Percentiles rank a stretch among this genome's conserved stretches.
Evolutionary conservation across 2,888 invertebrate genomes (phyloP).

Genomic region (Barypeithes pellucidus): DNA sequence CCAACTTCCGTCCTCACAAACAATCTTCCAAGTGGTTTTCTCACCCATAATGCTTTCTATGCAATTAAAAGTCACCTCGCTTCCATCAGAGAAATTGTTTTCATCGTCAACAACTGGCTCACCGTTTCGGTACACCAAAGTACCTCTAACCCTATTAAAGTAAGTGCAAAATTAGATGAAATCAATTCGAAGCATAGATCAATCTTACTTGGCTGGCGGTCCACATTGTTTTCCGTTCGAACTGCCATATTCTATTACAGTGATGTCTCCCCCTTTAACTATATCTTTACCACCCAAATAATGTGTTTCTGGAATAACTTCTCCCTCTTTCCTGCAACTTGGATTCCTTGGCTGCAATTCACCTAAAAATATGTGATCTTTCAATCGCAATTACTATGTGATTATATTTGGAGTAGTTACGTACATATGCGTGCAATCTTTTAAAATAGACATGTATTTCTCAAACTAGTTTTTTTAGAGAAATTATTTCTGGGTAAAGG

Average conservation of each 20-base stretch:
- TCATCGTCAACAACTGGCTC: slow-evolving; percentile 78
- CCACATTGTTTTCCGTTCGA: slow-evolving; percentile 73
- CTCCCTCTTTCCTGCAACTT: slow-evolving; percentile 69
- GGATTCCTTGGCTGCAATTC: slow-evolving; percentile 76
- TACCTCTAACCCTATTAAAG: slow-evolving; percentile 79
- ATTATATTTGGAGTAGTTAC: too few relatives aligned
- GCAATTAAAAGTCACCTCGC: slow-evolving; percentile 88
- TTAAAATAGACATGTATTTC: too few relatives aligned
- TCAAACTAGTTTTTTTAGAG: too few relatives aligned
- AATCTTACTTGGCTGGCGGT: slow-evolving; percentile 78
- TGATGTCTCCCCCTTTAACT: slow-evolving; percentile 74
- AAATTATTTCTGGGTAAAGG: too few relatives aligned
- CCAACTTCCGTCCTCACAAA: slow-evolving; percentile 90
- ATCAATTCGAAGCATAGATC: not conserved
- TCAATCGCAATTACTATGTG: too few relatives aligned
- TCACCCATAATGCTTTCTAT: slow-evolving; percentile 87
- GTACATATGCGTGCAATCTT: too few relatives aligned
- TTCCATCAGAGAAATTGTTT: slow-evolving; percentile 84
- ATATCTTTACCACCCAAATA: slow-evolving; percentile 70
- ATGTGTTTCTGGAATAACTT: slow-evolving; percentile 63
- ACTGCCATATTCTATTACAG: slow-evolving; percentile 72
- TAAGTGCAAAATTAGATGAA: not conserved
- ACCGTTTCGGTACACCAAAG: slow-evolving; percentile 83
- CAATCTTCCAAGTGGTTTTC: slow-evolving; percentile 88
- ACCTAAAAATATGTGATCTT: slow-evolving; percentile 71